Base-by-base conservation (phyloP, 2,888 invertebrate genomes). In the Timema podura region DNA sequence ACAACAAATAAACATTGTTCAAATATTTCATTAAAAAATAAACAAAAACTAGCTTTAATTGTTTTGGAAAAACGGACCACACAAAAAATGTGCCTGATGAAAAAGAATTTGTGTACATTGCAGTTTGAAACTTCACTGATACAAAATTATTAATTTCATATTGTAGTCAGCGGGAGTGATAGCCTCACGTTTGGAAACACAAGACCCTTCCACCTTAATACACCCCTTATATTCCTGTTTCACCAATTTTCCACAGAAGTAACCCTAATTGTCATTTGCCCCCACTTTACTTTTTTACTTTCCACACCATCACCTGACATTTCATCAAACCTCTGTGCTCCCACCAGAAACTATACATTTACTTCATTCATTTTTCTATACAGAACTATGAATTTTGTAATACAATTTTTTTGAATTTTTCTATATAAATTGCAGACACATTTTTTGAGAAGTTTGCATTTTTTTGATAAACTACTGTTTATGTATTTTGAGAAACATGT, bases 391-490 rank as follows among this genome's bases (percentile, higher is more conserved):
- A 65, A 30, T 44, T 10, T 51, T 51, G 10, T 51, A 45, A 54
- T 15, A 54, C 51, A 67, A 49, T 6, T 10, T 67, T 67, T 67
- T 67, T 67, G 51, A 54, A 49, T 54, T 51, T 64, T 64, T 5
- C 48, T 30, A 51, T 48, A 54, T 48, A 16, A 48, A 47, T 65
- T 68, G 54, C 48, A 54, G 68, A 65, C 49, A 64, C 59, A 67
- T 71, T 71, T 71, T 71, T 71, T 30, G 51, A 68, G 47, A 48
- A 71, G 30, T 61, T 59, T 57, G 16, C 44, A 66, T 64, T 70
- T 68, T 68, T 70, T 70, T 51, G 30, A 51, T 47, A 51, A 51
- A 59, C 44, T 44, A 48, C 48, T 66, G 51, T 64, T 45, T 61
- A 61, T 44, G 61, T 16, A 44, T 67, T 67, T 67, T 67, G 67